Base-by-base conservation (phyloP, 2,888 invertebrate species). In the Diarsia mendica region DNA sequence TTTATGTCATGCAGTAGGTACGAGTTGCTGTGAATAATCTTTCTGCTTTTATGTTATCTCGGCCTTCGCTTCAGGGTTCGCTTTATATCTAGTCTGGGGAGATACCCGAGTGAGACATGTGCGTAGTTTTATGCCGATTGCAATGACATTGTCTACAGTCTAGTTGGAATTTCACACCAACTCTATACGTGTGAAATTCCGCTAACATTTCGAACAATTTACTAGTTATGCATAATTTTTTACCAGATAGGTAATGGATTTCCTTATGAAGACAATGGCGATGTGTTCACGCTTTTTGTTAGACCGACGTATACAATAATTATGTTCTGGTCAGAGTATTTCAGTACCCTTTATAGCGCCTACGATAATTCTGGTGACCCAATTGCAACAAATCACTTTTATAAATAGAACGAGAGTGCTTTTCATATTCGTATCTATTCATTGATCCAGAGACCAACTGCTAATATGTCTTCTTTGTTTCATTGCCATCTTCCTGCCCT, bases 51-150 rank as follows among this genome's bases (percentile, higher is more conserved):
- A 79, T 82, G 72, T 83, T 83, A 84, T 85, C 83, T 77, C 75
- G 70, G 72, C 84, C 82, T 84, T 85, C 78, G 23, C 77, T 86
- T 86, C 86, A 87, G 86, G 88, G 85, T 82, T 84, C 70, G 64
- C 64, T 83, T 70, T 81, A 79, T 85, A 85, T 82, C 79, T 76
- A 53, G 63, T 73, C 28, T 33, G 68, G 69, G 55, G 71, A 85
- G 76, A 85, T 80, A 86, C 67, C 60, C 33, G 20, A 77, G 49
- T 69, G 48, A 33, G 60, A 10, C 60, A 60, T 18, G 61, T 67
- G 68, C 79, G 61, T 82, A 55, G 65, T 77, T 67, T 44, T 66
- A 68, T 55, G 72, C 73, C 69, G 71, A 76, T 77, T 75, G 73
- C 53, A 70, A 72, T 72, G 72, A 39, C 39, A 69, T 48, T 65